phyloP scores from a whole-genome alignment of 92 coral and sea anemone species.

The Zoanthus gigantus region DNA sequence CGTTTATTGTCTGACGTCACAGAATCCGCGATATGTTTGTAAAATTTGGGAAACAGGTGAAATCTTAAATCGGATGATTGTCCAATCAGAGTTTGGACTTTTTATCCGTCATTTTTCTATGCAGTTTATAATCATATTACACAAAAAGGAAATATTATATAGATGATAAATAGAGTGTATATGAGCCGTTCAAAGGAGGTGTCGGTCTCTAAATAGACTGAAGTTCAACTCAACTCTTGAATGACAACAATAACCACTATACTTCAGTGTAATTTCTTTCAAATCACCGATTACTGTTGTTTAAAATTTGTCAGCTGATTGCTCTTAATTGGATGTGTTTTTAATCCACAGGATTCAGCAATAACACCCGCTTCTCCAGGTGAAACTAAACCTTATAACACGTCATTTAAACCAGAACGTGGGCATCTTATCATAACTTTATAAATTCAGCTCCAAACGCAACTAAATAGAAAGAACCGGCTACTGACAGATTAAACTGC shows the following conservation, averaged over 20 bases:
- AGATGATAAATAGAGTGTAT: constrained; percentile 11
- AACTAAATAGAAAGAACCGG: background rate
- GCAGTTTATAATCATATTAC: constrained; percentile 28
- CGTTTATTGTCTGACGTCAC: background rate
- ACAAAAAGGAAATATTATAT: constrained; percentile 4
- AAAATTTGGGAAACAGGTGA: constrained; percentile 26
- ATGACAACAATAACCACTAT: background rate
- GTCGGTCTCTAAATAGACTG: background rate
- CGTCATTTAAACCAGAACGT: constrained; percentile 45
- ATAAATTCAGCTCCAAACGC: constrained; percentile 16
- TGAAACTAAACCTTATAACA: background rate
- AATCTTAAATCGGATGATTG: background rate
- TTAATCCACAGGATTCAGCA: constrained; percentile 48
- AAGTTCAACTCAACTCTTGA: background rate
- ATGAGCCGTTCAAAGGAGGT: constrained; percentile 1
- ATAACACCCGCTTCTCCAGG: constrained; percentile 39
- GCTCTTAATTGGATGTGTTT: constrained; percentile 46
- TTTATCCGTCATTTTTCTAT: constrained; percentile 38
- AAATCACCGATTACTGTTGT: constrained; percentile 37
- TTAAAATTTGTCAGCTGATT: constrained; percentile 22
- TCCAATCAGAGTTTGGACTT: constrained; percentile 27
- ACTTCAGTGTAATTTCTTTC: constrained; percentile 23
- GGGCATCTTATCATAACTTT: constrained; percentile 30
- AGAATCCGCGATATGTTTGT: background rate
- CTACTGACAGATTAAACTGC: background rate